Percentiles rank a stretch among this genome's conserved stretches.
Evolutionary conservation across 35 echinoderm and acorn worm species (phyloP).

Genomic region (Stichopus chloronotus): DNA sequence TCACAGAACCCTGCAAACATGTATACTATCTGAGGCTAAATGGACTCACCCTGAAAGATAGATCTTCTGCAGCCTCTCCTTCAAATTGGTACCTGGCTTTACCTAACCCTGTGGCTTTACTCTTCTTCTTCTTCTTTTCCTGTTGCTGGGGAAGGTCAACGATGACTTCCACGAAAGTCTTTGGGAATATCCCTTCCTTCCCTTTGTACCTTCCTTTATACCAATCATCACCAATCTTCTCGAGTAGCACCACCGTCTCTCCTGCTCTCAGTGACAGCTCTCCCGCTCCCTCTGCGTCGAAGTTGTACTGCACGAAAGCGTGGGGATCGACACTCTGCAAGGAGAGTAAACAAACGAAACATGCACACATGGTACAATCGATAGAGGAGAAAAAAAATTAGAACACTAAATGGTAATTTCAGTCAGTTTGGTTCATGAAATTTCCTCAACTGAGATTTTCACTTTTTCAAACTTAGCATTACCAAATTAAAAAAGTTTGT

Average conservation of each 20-base stretch:
- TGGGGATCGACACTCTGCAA: slow-evolving; percentile 66
- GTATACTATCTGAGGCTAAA: not conserved
- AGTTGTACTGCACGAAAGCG: slow-evolving; percentile 83
- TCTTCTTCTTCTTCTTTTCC: not conserved
- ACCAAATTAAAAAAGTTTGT: too few relatives aligned
- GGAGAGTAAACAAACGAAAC: not conserved
- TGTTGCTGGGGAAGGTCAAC: slow-evolving; percentile 44
- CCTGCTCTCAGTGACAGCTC: slow-evolving; percentile 76
- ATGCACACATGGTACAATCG: not conserved
- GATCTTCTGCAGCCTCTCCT: slow-evolving; percentile 31
- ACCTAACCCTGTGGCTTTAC: slow-evolving; percentile 12
- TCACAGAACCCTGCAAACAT: too few relatives aligned
- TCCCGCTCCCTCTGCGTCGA: slow-evolving; percentile 67
- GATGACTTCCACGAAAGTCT: slow-evolving; percentile 82
- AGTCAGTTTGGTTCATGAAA: too few relatives aligned
- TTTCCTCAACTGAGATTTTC: too few relatives aligned
- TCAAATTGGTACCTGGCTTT: slow-evolving; percentile 50
- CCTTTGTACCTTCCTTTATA: slow-evolving; percentile 66
- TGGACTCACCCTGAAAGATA: slow-evolving; percentile 57
- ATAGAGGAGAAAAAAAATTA: not conserved
- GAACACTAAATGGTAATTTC: not conserved
- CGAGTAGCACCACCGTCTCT: slow-evolving; percentile 71
- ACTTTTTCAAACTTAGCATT: too few relatives aligned
- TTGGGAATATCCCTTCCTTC: slow-evolving; percentile 90
- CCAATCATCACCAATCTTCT: slow-evolving; percentile 89